Conservation (phyloP, 2,113 vertebrate species). For the Oreochromis spilurus region DNA sequence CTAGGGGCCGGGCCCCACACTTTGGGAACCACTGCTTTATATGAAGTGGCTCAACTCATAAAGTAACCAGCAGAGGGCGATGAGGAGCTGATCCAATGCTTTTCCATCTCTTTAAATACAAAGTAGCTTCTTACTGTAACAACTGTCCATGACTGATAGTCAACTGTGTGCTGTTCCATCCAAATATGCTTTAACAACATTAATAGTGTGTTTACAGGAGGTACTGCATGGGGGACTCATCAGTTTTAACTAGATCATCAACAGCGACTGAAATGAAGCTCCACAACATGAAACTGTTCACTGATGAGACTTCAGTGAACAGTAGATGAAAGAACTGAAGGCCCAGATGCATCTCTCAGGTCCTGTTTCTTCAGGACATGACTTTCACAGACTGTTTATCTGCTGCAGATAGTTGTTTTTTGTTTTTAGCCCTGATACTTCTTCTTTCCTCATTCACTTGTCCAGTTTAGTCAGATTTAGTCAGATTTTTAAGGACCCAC, state of each 20-base stretch:
- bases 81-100: neutral
- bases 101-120: neutral
- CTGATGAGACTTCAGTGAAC: neutral
- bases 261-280: neutral
- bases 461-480: neutral
- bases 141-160: neutral
- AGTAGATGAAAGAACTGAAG: neutral
- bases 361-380: neutral
- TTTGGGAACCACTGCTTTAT: no score
- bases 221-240: neutral
- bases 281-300: neutral
- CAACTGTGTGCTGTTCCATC: neutral
- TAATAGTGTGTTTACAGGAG: neutral
- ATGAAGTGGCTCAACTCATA: neutral
- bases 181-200: neutral
- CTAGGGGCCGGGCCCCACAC: no score
- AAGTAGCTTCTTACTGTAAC: neutral
- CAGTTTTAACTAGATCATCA: neutral
- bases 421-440: neutral
- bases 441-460: accelerated
- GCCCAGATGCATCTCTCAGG: neutral
- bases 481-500: neutral
- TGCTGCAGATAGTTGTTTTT: neutral
- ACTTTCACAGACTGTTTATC: neutral
- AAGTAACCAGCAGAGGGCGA: neutral